phyloP scores from a whole-genome alignment of 2,797 vertebrate genomes.

The Neosalanx taihuensis region DNA sequence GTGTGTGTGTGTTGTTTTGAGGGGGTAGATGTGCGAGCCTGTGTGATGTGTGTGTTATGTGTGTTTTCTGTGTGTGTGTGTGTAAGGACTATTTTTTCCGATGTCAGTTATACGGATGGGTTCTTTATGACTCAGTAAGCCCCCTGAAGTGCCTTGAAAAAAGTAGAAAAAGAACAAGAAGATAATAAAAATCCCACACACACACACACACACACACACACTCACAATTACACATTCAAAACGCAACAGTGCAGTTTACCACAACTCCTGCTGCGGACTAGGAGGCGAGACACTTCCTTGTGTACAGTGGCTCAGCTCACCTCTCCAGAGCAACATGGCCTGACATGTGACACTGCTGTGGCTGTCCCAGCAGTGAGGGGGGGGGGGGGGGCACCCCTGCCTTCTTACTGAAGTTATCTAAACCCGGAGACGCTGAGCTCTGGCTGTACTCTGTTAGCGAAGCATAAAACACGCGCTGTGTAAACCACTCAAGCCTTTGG shows the following conservation, averaged over 20 bases:
- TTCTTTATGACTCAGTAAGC: slow-evolving; percentile 40
- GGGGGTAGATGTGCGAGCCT: no score
- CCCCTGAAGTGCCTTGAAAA: slow-evolving; percentile 27
- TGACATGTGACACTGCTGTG: slow-evolving; percentile 40
- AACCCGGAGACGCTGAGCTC: no score
- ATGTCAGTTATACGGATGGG: background rate
- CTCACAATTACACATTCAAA: background rate
- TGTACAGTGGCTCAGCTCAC: slow-evolving; percentile 34
- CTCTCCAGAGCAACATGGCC: slow-evolving; percentile 48
- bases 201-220: background rate
- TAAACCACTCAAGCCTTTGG: no score
- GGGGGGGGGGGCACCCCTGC: slow-evolving; percentile 5
- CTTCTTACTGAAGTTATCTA: no score
- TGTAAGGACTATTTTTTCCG: slow-evolving; percentile 16
- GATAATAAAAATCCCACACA: slow-evolving; percentile 7
- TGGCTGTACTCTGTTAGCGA: no score
- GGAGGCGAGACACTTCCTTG: background rate
- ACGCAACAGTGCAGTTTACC: no score
- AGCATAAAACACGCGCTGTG: no score
- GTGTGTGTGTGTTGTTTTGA: background rate
- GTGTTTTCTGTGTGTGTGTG: background rate
- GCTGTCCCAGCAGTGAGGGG: slow-evolving; percentile 16
- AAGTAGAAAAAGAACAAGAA: slow-evolving; percentile 11
- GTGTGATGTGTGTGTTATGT: no score
- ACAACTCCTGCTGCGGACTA: no score